Base-by-base conservation (phyloP, 2,797 vertebrate genomes). In the Rhinoraja longicauda region DNA sequence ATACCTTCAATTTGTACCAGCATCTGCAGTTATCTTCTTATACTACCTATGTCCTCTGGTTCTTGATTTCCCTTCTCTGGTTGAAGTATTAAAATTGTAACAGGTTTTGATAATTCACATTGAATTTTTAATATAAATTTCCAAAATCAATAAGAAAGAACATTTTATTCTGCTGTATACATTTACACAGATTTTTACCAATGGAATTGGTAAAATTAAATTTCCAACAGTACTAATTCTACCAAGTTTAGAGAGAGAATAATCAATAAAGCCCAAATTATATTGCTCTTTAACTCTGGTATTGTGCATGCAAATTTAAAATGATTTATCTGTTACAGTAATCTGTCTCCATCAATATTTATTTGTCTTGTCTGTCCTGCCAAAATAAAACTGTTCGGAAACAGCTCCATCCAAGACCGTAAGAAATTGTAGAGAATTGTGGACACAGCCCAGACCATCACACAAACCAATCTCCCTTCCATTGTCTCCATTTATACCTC, bases 271-370 rank as follows among this genome's bases (percentile, higher is more conserved):
- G 90, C 53, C 90, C 70, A 92, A 57, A 53, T 92, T 92, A 92
- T 92, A 75, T 75, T 91, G 88, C 62, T 91, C 67, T 64, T 91
- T 57, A 92, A 45, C 32, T 29, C 39, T 57, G 90, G 17, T 24
- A 39, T 72, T 39, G 19, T 73, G 39, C 70, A 73, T 92, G 39
- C 70, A 92, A 45, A 92, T 92, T 92, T 45, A 45, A 29, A 75
- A 92, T 39, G 70, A 75, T 57, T 39, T 1, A 19, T 88, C 53
- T 75, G 70, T 72, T 73, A 75, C 36, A 67, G 13, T 92, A 92
- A 92, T 72, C 70, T 73, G 90, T 92, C 53, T 45, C 72, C 64
- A 91, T 90, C 32, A 67, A 90, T 91, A 91, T 91, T 91, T 45
- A 73, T 92, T 92, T 92, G 45, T 73, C 36, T 29, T 70, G 10